phyloP scores from a whole-genome alignment of 2,797 vertebrate genomes.

The Hemibagrus guttatus region DNA sequence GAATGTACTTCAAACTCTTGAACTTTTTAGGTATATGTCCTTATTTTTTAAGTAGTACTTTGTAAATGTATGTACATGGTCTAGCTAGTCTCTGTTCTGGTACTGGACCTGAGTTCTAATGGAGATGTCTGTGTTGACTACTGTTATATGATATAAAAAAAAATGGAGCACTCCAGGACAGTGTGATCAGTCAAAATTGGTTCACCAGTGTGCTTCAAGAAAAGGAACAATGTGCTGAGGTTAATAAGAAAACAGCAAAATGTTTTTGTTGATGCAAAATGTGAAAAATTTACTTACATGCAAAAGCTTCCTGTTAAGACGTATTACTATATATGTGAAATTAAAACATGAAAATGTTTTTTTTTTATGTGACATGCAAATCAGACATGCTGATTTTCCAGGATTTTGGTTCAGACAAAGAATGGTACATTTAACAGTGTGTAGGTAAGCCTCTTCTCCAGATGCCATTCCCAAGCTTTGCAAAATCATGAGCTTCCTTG shows the following conservation, averaged over 20 bases:
- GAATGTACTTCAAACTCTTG: conserved; percentile 74
- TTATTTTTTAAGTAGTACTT: conserved; percentile 75
- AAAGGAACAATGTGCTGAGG: conserved; percentile 50
- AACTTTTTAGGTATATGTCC: conserved; percentile 75
- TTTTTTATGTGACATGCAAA: conserved; percentile 45
- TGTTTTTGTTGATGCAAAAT: conserved; percentile 57
- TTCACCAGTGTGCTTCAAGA: conserved; percentile 59
- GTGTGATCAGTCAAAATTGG: conserved; percentile 61
- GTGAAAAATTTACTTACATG: conserved; percentile 54
- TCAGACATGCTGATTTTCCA: conserved; percentile 43
- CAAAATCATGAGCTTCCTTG: conserved; percentile 58
- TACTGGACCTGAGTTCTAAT: conserved; percentile 65
- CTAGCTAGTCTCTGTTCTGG: conserved; percentile 70
- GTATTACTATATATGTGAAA: conserved; percentile 44
- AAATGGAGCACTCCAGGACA: conserved; percentile 56
- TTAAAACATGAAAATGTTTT: conserved; percentile 41
- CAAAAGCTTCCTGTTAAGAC: conserved; percentile 48
- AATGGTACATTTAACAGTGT: conserved; percentile 50
- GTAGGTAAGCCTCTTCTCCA: conserved; percentile 49
- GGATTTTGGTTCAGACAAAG: conserved; percentile 47
- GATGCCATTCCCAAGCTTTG: conserved; percentile 55
- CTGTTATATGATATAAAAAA: conserved; percentile 36
- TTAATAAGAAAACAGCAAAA: conserved; percentile 51
- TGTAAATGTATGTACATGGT: conserved; percentile 76
- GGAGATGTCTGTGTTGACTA: conserved; percentile 46